A percentile compares a stretch with the other conserved stretches of the same genome.
phyloP scores from a whole-genome alignment of 2,113 vertebrate species.

The Camelus bactrianus region DNA sequence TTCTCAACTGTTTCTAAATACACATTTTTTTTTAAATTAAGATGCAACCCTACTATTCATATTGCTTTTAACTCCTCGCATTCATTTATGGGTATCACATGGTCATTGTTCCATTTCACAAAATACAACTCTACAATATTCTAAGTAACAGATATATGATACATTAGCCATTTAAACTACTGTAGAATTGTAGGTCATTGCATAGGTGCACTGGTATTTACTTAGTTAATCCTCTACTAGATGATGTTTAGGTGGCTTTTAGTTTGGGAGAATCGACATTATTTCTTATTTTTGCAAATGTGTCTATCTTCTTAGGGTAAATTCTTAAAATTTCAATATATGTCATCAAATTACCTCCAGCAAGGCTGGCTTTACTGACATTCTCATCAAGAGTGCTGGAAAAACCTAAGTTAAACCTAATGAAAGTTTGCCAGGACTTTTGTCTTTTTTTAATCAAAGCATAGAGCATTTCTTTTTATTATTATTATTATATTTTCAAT shows the following conservation, averaged over 20 bases:
- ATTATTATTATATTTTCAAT: neutral
- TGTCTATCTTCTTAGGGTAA: neutral
- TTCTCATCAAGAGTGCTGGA: neutral
- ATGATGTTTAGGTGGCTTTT: neutral
- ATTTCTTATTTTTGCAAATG: neutral
- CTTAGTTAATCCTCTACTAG: neutral
- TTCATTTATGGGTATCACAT: neutral
- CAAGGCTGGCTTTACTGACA: neutral
- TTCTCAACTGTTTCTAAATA: neutral
- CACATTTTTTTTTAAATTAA: neutral
- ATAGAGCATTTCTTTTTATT: neutral
- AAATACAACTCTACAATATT: neutral
- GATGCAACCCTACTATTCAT: neutral
- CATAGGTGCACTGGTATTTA: neutral
- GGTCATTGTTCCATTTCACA: neutral
- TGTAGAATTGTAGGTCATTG: neutral
- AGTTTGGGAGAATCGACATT: neutral
- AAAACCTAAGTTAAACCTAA: neutral
- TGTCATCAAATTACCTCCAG: neutral
- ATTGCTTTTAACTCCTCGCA: neutral
- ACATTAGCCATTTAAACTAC: too few relatives aligned
- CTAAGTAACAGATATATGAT: neutral
- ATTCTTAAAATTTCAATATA: neutral
- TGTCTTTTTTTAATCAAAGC: neutral
- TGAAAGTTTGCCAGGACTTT: neutral